These are phyloP conservation scores for Zophobas morio DNA, from an alignment of 1,140 invertebrate genomes.

Conservation along the genomic window DNA sequence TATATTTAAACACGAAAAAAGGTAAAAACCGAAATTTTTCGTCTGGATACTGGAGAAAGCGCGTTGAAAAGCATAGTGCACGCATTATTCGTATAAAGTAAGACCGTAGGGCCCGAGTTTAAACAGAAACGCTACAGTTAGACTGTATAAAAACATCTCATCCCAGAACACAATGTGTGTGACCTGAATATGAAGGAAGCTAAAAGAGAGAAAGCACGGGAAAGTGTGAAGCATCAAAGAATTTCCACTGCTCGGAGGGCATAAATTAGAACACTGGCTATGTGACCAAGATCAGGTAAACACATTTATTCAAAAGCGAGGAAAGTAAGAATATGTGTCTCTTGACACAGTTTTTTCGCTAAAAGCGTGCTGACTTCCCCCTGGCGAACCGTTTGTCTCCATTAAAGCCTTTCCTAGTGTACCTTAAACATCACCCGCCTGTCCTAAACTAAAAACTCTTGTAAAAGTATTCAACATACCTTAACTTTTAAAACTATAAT, in stretches of 20 bases:
- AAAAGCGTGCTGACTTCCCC: background rate
- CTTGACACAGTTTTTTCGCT: conserved; percentile 28
- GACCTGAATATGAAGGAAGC: conserved; percentile 36
- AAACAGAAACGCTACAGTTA: background rate
- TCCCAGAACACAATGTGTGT: conserved; percentile 5
- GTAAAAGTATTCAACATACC: no score
- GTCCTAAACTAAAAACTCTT: no score
- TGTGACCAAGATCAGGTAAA: conserved; percentile 41
- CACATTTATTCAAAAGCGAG: conserved; percentile 45
- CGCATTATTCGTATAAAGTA: background rate
- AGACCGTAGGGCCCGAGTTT: conserved; percentile 10
- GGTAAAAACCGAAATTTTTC: conserved; percentile 6
- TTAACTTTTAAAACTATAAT: no score
- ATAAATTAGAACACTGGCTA: conserved; percentile 45
- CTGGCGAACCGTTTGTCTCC: conserved; percentile 5
- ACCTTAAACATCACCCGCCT: background rate
- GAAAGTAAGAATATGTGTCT: conserved; percentile 41
- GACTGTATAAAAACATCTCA: conserved; percentile 38
- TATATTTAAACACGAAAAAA: background rate
- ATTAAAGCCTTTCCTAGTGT: background rate
- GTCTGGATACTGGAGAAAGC: background rate
- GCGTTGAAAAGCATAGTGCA: conserved; percentile 14
- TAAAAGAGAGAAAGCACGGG: conserved; percentile 1
- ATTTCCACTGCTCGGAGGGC: conserved; percentile 41
- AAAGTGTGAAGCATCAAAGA: conserved; percentile 42